These are phyloP conservation scores for Lemur catta DNA, from an alignment of 2,797 vertebrate species.

Conservation along the genomic window DNA sequence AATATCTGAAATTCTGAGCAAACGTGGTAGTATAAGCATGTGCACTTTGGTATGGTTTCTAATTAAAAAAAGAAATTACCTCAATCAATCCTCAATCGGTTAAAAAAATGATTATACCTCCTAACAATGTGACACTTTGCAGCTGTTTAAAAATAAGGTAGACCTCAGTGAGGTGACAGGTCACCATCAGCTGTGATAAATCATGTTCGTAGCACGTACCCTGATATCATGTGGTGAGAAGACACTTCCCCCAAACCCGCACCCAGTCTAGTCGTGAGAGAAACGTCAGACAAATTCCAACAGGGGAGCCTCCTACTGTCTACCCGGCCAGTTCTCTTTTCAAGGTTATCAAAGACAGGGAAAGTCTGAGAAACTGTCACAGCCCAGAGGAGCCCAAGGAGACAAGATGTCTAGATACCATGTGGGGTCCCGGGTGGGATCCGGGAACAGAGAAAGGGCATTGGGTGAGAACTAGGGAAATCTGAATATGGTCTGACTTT, in stretches of 20 bases:
- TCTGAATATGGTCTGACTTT: neutral
- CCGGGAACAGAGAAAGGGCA: neutral
- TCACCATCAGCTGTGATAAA: neutral
- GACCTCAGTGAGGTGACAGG: neutral
- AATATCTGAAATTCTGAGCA: neutral
- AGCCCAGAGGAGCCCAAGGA: neutral
- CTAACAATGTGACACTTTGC: neutral
- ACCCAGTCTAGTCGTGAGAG: neutral
- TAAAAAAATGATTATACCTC: neutral
- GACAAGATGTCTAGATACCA: rapidly evolving
- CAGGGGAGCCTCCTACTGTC: rapidly evolving
- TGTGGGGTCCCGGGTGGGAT: neutral
- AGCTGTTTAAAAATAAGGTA: neutral
- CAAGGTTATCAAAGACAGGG: neutral
- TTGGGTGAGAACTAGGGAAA: too few species aligned
- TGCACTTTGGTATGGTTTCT: neutral
- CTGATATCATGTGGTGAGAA: neutral
- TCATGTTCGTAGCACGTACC: rapidly evolving
- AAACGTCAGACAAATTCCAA: neutral
- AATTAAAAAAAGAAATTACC: neutral
- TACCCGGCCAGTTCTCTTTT: too few species aligned
- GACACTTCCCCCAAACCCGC: neutral
- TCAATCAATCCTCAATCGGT: neutral
- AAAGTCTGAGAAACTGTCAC: neutral
- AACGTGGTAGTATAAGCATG: rapidly evolving